Evolutionary conservation across 2,888 invertebrate species (phyloP).

Genomic region (Melinopterus prodromus): DNA sequence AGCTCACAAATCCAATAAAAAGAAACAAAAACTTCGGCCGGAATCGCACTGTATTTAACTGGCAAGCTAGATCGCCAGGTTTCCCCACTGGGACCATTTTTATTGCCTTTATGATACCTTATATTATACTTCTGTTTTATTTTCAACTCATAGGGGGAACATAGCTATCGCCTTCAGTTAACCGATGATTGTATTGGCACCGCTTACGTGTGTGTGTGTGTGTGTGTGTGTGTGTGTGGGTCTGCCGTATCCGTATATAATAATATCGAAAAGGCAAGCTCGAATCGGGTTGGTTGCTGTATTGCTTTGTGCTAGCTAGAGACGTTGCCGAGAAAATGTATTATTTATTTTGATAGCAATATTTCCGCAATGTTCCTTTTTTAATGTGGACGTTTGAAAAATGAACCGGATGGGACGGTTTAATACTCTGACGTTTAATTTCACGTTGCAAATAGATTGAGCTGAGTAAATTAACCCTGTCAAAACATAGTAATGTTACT

Average conservation of each 20-base stretch:
- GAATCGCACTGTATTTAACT: background rate
- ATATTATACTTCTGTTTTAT: background rate
- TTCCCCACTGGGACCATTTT: background rate
- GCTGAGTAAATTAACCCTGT: background rate
- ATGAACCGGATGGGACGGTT: slow-evolving; percentile 15
- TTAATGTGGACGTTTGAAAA: slow-evolving; percentile 14
- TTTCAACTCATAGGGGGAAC: background rate
- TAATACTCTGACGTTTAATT: slow-evolving; percentile 21
- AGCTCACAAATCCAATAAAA: background rate
- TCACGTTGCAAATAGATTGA: slow-evolving; percentile 10
- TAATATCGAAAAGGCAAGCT: slow-evolving; percentile 5
- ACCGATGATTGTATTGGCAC: slow-evolving; percentile 4
- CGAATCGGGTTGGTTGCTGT: background rate
- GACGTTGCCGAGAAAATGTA: slow-evolving; percentile 7
- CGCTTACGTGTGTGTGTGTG: background rate
- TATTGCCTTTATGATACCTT: background rate
- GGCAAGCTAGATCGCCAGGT: background rate
- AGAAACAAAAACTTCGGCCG: background rate
- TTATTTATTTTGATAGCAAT: slow-evolving; percentile 25
- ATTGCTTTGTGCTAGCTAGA: slow-evolving; percentile 14
- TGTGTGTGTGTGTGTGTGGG: background rate
- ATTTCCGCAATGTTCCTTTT: background rate
- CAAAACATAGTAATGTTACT: no score
- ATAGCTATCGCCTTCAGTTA: background rate
- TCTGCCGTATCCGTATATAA: background rate